Evolutionary conservation across 1,140 invertebrate genomes (phyloP).

Genomic region (Drosophila elegans): DNA sequence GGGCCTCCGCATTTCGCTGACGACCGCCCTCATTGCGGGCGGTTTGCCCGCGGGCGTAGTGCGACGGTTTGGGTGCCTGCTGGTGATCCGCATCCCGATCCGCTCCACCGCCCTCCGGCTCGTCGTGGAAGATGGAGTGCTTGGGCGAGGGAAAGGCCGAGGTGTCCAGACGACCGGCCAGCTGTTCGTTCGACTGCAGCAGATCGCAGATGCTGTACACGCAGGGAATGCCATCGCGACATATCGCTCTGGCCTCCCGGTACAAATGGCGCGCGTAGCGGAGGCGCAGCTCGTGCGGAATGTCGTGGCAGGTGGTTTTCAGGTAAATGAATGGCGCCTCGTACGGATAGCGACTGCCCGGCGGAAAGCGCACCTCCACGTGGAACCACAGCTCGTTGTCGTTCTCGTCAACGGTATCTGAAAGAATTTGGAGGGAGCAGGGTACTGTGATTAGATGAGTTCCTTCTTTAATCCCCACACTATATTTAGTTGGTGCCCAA

Average conservation of each 20-base stretch:
- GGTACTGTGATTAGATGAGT: too few relatives aligned
- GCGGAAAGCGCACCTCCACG: slow-evolving; percentile 90
- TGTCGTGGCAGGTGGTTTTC: slow-evolving; percentile 86
- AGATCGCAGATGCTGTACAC: slow-evolving; percentile 89
- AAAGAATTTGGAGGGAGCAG: too few relatives aligned
- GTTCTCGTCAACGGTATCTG: slow-evolving; percentile 65
- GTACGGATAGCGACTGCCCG: slow-evolving; percentile 89
- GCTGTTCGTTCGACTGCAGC: slow-evolving; percentile 89
- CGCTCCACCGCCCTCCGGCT: slow-evolving; percentile 16
- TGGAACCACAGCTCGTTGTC: slow-evolving; percentile 85
- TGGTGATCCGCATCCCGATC: slow-evolving; percentile 2
- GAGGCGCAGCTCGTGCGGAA: slow-evolving; percentile 87
- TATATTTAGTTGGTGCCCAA: too few relatives aligned
- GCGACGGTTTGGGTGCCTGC: slow-evolving; percentile 84
- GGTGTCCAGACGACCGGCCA: slow-evolving; percentile 87
- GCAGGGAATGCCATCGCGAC: slow-evolving; percentile 88
- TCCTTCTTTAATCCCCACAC: too few relatives aligned
- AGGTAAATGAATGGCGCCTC: slow-evolving; percentile 89
- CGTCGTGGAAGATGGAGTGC: slow-evolving; percentile 73
- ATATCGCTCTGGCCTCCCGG: slow-evolving; percentile 87
- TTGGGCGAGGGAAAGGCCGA: slow-evolving; percentile 86
- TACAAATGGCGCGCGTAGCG: slow-evolving; percentile 88
- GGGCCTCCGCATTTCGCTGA: slow-evolving; percentile 85
- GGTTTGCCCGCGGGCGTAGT: slow-evolving; percentile 87
- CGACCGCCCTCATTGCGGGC: slow-evolving; percentile 84